phyloP scores from a whole-genome alignment of 2,113 vertebrate species.

The Isichthys henryi region DNA sequence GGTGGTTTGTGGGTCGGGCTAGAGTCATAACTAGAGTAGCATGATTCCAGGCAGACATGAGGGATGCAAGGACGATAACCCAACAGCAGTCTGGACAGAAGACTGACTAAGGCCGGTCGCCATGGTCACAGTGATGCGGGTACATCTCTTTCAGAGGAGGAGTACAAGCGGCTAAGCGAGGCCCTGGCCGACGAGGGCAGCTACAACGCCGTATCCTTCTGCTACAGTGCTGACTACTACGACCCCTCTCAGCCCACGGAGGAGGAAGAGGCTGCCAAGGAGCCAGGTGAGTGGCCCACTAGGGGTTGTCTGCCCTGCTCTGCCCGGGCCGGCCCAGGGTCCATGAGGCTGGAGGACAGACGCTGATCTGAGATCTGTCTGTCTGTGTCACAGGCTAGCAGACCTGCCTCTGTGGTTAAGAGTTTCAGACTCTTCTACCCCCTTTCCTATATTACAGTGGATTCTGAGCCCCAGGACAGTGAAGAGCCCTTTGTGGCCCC shows the following conservation, averaged over 20 bases:
- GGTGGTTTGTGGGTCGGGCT: not conserved
- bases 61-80: not conserved
- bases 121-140: not conserved
- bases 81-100: not conserved
- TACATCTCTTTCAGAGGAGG: slow-evolving; percentile 77
- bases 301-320: not conserved
- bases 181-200: slow-evolving; percentile 88
- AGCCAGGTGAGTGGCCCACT: slow-evolving; percentile 59
- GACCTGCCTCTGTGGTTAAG: not conserved
- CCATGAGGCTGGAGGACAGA: not conserved
- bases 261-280: slow-evolving; percentile 80
- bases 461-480: slow-evolving; percentile 73
- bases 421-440: not conserved
- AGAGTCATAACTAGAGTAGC: not conserved
- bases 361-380: not conserved
- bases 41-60: not conserved
- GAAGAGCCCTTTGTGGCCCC: slow-evolving; percentile 93
- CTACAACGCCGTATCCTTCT: slow-evolving; percentile 87
- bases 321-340: not conserved
- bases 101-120: not conserved
- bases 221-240: slow-evolving; percentile 92
- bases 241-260: slow-evolving; percentile 96
- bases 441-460: slow-evolving; percentile 6
- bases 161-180: slow-evolving; percentile 94
- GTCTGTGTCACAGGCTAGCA: not conserved